Evolutionary conservation across 2,797 vertebrate genomes (phyloP).

Genomic region (Galagoides demidoff): DNA sequence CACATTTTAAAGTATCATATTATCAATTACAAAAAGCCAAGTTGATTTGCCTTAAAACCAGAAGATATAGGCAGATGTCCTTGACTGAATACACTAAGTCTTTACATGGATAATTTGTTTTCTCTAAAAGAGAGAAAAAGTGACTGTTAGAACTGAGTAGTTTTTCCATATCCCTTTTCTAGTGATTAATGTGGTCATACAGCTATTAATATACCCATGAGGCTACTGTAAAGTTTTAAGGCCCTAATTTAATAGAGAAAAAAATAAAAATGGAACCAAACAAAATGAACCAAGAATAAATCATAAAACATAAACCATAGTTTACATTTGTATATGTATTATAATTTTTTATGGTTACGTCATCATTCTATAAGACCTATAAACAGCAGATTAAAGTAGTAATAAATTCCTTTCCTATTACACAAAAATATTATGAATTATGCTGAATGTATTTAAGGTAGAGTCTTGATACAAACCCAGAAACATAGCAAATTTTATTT

Average conservation of each 20-base stretch:
- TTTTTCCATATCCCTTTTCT: not conserved
- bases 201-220: slow-evolving; percentile 29
- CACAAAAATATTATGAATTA: slow-evolving; percentile 8
- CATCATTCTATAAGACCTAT: slow-evolving; percentile 34
- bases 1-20: not conserved
- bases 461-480: slow-evolving; percentile 26
- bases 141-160: not conserved
- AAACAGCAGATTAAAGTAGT: slow-evolving; percentile 71
- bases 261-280: not conserved
- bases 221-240: slow-evolving; percentile 1
- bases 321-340: slow-evolving; percentile 29
- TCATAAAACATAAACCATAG: not conserved
- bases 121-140: slow-evolving; percentile 34
- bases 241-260: not conserved
- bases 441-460: slow-evolving; percentile 64
- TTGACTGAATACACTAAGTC: not conserved
- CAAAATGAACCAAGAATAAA: not conserved
- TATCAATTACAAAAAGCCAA: not conserved
- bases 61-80: not conserved
- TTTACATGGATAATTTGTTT: slow-evolving; percentile 3
- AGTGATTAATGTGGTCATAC: slow-evolving; percentile 43
- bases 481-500: slow-evolving; percentile 63
- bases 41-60: not conserved
- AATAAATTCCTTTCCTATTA: slow-evolving; percentile 67
- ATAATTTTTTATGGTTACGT: slow-evolving; percentile 72